Evolutionary conservation across 2,113 vertebrate species (phyloP).

Genomic region (Pedetes capensis): DNA sequence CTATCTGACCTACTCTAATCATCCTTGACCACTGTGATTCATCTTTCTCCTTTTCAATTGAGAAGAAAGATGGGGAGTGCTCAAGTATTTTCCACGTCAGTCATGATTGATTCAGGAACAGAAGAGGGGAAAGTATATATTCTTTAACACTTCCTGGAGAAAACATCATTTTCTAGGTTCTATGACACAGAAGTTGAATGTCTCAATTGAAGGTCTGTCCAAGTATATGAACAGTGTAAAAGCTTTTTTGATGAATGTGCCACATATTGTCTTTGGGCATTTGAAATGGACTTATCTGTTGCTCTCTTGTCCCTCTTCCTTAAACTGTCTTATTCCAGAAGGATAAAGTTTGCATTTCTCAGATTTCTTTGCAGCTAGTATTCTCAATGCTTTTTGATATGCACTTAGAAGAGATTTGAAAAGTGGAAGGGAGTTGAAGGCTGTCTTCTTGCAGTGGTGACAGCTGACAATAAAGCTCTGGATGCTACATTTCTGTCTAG

Average conservation of each 20-base stretch:
- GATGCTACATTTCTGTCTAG: background rate
- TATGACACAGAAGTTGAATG: background rate
- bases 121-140: background rate
- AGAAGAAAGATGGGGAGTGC: background rate
- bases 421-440: background rate
- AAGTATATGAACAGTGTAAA: background rate
- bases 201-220: background rate
- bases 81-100: background rate
- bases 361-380: background rate
- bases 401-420: background rate
- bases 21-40: background rate
- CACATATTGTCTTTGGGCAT: background rate
- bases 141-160: background rate
- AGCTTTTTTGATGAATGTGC: background rate
- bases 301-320: background rate
- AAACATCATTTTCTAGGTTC: background rate
- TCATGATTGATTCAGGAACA: background rate
- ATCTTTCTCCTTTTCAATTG: background rate
- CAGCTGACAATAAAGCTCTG: background rate
- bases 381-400: background rate
- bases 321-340: background rate
- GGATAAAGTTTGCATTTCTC: background rate
- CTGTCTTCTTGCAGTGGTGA: background rate
- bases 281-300: background rate
- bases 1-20: background rate